A percentile compares a stretch with the other conserved stretches of the same genome.
Evolutionary conservation across 2,888 invertebrate species (phyloP).

Genomic region (Pharmacophagus antenor): DNA sequence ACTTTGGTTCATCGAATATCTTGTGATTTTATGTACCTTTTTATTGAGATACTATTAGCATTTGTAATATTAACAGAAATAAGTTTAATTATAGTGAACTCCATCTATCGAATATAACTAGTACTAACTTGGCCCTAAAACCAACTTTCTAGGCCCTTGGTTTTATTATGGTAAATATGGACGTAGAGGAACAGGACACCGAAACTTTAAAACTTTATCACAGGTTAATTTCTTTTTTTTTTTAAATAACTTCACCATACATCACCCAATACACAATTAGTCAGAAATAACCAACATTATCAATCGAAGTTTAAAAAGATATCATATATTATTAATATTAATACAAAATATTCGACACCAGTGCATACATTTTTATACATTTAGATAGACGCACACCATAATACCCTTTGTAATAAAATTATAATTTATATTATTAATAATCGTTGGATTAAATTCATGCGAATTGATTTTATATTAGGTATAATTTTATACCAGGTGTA

Average conservation of each 20-base stretch:
- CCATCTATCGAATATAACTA: background rate
- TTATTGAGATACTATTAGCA: background rate
- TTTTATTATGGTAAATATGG: too few species aligned
- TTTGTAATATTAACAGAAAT: background rate
- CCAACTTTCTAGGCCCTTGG: too few species aligned
- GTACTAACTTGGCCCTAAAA: background rate
- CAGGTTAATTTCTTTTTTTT: too few species aligned
- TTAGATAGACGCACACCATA: background rate
- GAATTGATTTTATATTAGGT: too few species aligned
- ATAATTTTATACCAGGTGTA: too few species aligned
- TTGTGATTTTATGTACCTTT: background rate
- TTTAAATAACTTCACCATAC: background rate
- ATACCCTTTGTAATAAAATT: background rate
- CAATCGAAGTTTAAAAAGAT: too few species aligned
- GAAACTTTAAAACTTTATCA: too few species aligned
- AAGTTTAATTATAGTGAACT: background rate
- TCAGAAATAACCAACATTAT: background rate
- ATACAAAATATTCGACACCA: background rate
- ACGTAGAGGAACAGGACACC: too few species aligned
- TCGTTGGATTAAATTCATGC: too few species aligned
- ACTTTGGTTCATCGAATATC: conserved; percentile 21
- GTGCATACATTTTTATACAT: background rate
- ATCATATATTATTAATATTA: background rate
- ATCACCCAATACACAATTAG: background rate
- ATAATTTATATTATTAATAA: too few species aligned